Evolutionary conservation across 2,113 vertebrate species (phyloP), one percentile per base, ranked within the genome.

Genomic region (Pao palembangensis): DNA sequence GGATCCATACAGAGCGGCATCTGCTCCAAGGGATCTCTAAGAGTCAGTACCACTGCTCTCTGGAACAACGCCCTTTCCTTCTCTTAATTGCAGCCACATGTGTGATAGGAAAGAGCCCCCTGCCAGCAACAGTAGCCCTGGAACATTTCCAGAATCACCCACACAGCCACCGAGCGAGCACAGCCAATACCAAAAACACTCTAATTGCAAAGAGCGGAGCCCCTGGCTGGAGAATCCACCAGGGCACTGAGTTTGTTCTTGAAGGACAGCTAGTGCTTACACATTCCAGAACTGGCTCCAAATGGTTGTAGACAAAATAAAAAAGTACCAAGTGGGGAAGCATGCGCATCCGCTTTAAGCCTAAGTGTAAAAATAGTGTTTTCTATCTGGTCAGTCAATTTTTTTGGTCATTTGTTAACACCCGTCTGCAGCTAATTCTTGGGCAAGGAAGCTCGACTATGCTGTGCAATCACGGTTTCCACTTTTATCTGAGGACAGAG

Each of bases 171-270:
- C 67, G 69, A 76, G 78, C 66, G 31, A 76, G 82, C 82, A 81
- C 81, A 82, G 85, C 80, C 84, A 86, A 85, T 80, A 80, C 80
- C 79, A 84, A 79, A 81, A 83, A 67, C 57, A 63, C 82, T 84
- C 83, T 90, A 88, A 90, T 90, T 90, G 85, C 76, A 84, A 80
- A 82, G 82, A 84, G 79, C 65, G 80, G 68, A 85, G 83, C 82
- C 80, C 80, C 76, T 80, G 88, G 82, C 79, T 87, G 73, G 64
- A 84, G 71, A 76, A 69, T 64, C 28, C 58, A 70, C 80, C 78
- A 82, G 72, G 61, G 74, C 72, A 58, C 38, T 55, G 65, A 82
- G 73, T 81, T 83, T 62, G 81, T 16, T 28, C 20, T 78, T 83
- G 77, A 76, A 85, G 84, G 79, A 84, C 69, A 70, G 79, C 70